Base-by-base conservation (phyloP, 2,888 invertebrate genomes). In the Agonopterix subpropinquella region DNA sequence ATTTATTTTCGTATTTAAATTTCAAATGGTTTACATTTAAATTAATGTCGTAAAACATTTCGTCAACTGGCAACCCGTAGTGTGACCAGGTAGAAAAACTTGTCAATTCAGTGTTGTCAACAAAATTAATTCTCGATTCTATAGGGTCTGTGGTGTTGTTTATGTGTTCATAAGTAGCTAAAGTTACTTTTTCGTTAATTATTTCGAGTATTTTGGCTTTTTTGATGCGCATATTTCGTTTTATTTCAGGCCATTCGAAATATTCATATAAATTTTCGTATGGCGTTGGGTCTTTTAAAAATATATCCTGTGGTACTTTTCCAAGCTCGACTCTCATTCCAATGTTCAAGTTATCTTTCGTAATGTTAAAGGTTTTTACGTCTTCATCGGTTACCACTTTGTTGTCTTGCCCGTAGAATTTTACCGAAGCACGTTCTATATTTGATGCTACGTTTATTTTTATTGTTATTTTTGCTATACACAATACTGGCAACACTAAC, bases 271-370 rank as follows among this genome's bases (percentile, higher is more conserved):
- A 45, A 48, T 81, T 54, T 0, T 71, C 68, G 39, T 80, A 77
- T 0, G 58, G 52, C 0, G 85, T 85, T 0, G 84, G 84, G 35
- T 85, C 78, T 46, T 62, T 77, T 1, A 83, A 42, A 48, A 70
- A 85, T 10, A 84, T 57, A 7, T 75, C 63, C 0, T 79, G 58
- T 0, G 86, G 81, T 3, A 44, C 55, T 54, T 57, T 76, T 0
- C 81, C 84, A 0, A 86, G 52, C 58, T 80, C 80, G 0, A 70
- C 48, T 47, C 52, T 54, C 1, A 80, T 54, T 1, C 80, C 84
- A 53, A 47, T 54, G 35, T 77, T 82, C 4, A 86, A 52, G 53
- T 76, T 80, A 1, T 59, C 60, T 8, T 66, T 62, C 8, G 76
- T 78, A 1, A 84, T 54, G 44, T 85, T 81, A 52, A 77, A 86